These are phyloP conservation scores for Sarcophaga carnaria DNA, from an alignment of 2,888 invertebrate genomes.

Conservation along the genomic window DNA sequence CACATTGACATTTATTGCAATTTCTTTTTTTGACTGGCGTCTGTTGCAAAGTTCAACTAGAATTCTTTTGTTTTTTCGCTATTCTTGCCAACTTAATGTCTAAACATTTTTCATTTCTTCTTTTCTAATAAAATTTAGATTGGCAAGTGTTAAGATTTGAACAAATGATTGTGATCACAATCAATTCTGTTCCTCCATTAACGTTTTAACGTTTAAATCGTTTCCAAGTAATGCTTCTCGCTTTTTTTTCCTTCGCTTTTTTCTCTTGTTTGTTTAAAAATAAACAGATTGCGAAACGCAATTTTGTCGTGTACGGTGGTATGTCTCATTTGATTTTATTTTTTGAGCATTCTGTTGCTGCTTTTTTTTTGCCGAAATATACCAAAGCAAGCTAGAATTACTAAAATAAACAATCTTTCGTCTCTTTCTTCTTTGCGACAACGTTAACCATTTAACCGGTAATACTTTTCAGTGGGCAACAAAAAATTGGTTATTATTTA, in stretches of 20 bases:
- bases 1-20: neutral
- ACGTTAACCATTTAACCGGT: conserved; percentile 23
- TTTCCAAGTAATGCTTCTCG: conserved; percentile 17
- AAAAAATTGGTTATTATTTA: too few species aligned
- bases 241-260: neutral
- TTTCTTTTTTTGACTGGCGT: conserved; percentile 28
- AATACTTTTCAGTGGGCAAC: neutral
- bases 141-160: conserved; percentile 33
- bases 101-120: neutral
- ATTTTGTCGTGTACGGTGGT: conserved; percentile 3
- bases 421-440: neutral
- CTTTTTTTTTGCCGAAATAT: conserved; percentile 11
- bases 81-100: conserved; percentile 37
- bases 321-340: neutral
- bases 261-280: conserved; percentile 43
- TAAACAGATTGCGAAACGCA: conserved; percentile 21
- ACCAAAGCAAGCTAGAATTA: neutral
- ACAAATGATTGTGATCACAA: neutral
- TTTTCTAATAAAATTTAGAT: conserved; percentile 25
- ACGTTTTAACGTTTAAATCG: neutral
- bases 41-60: conserved; percentile 24
- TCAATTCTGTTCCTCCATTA: neutral
- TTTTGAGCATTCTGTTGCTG: too few species aligned
- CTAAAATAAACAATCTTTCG: neutral
- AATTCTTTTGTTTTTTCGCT: conserved; percentile 3